phyloP scores from a whole-genome alignment of 2,113 vertebrate genomes.

The Corythornis cristatus region DNA sequence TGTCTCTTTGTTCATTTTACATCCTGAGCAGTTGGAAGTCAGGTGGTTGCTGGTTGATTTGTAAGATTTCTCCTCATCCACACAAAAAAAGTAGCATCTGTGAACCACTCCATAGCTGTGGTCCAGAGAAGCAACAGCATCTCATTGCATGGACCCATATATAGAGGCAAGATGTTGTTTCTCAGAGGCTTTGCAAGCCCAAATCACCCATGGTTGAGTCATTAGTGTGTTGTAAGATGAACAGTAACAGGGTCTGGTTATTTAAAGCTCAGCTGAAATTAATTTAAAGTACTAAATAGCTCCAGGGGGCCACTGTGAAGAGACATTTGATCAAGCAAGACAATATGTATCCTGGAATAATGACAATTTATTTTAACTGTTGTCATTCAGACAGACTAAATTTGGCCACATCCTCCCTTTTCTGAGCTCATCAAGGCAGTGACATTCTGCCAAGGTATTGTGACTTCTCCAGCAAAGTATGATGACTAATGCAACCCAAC shows the following conservation, averaged over 20 bases:
- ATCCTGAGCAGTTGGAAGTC: background rate
- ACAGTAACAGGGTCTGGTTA: background rate
- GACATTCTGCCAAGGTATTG: background rate
- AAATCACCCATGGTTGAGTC: background rate
- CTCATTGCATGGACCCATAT: fast-evolving
- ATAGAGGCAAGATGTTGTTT: background rate
- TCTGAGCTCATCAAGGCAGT: background rate
- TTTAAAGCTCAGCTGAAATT: background rate
- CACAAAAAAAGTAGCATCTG: background rate
- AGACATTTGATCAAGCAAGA: background rate
- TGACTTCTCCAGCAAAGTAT: background rate
- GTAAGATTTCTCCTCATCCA: background rate
- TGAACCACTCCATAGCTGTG: background rate
- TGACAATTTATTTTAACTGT: background rate
- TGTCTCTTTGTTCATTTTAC: background rate
- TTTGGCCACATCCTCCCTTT: background rate
- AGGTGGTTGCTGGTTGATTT: background rate
- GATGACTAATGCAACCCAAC: background rate
- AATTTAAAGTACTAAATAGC: background rate
- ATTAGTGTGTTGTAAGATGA: background rate
- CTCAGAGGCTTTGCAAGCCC: background rate
- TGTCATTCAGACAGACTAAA: background rate
- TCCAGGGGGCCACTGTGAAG: background rate
- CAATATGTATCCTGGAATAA: background rate
- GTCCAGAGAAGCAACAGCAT: background rate